Percentiles rank a stretch among this genome's conserved stretches.
These are phyloP conservation scores for Manis crassicaudata DNA, from an alignment of 2,797 vertebrate genomes.

Conservation along the genomic window DNA sequence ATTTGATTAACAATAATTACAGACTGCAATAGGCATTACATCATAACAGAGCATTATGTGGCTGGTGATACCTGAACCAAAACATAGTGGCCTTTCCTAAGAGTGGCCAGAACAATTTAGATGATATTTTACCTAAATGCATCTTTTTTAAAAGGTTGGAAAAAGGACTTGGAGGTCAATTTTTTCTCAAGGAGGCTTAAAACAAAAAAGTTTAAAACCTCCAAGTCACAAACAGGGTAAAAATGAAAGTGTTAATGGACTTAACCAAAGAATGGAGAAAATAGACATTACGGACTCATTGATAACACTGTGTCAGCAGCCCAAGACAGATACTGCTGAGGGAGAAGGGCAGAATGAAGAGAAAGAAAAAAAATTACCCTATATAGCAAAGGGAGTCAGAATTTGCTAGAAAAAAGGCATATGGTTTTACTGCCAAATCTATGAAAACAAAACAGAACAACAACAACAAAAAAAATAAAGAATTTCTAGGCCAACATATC, in stretches of 20 bases:
- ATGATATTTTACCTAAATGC: background rate
- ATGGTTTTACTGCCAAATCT: background rate
- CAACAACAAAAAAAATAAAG: background rate
- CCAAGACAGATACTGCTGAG: background rate
- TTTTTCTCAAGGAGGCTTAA: slow-evolving; percentile 17
- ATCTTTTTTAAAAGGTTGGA: background rate
- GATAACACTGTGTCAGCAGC: slow-evolving; percentile 54
- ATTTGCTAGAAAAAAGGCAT: slow-evolving; percentile 26
- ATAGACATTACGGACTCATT: slow-evolving; percentile 56
- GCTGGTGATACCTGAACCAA: background rate
- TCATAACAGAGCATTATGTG: background rate
- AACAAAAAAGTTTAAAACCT: slow-evolving; percentile 26
- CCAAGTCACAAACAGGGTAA: background rate
- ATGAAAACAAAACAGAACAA: background rate
- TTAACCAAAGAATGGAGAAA: slow-evolving; percentile 61
- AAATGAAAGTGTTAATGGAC: slow-evolving; percentile 58
- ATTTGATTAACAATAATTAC: background rate
- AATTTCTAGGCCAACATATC: background rate
- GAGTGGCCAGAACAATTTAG: slow-evolving; percentile 23
- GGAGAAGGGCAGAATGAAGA: background rate
- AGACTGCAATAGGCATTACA: background rate
- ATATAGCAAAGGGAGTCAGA: background rate
- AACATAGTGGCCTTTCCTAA: background rate
- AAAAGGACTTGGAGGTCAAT: background rate
- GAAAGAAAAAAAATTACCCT: background rate